Base-by-base conservation (phyloP, 92 coral and sea anemone species). In the Palythoa grandis region DNA sequence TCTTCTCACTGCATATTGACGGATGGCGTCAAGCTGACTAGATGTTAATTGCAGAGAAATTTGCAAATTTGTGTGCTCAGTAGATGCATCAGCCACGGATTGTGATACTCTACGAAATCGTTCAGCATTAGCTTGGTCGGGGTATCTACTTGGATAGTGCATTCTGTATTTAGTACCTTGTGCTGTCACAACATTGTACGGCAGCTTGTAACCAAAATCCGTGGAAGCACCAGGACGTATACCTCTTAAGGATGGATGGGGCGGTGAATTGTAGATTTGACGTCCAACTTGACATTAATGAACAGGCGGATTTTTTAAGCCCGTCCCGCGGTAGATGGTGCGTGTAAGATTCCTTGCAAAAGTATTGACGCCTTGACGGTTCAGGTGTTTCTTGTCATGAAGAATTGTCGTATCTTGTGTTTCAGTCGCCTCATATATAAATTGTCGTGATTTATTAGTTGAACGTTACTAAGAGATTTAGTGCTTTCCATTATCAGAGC, bases 1-100 rank as follows among this genome's bases (percentile, higher is more conserved):
- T 52, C 68, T 76, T 20, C 82, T 76, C 25, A 76, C 53, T 48
- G 82, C 50, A 76, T 76, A 66, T 17, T 76, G 82, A 53, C 82
- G 50, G 68, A 76, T 76, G 52, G 50, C 82, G 23, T 76, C 68
- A 23, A 76, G 82, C 50, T 76, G 82, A 66, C 68, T 76, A 24
- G 82, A 68, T 7, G 82, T 76, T 53, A 76, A 11, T 35, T 76
- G 82, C n/a, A 53, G 68, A 15, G 68, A 76, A 24, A 76, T 24
- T 76, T 76, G 68, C 65, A 52, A 13, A 38, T 75, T 52, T 75
- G 61, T 75, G 65, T 75, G n/a, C 40, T 23, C 20, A 17, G 53
- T 72, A 72, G 56, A 9, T 4, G 40, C 35, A 68, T 40, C n/a
- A n/a, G 69, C 22, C 69, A 61, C 23, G 23, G 23, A 23, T 61